A percentile compares a stretch with the other conserved stretches of the same genome.
Evolutionary conservation across 2,797 vertebrate genomes (phyloP).

Genomic region (Clarias platycephalus): DNA sequence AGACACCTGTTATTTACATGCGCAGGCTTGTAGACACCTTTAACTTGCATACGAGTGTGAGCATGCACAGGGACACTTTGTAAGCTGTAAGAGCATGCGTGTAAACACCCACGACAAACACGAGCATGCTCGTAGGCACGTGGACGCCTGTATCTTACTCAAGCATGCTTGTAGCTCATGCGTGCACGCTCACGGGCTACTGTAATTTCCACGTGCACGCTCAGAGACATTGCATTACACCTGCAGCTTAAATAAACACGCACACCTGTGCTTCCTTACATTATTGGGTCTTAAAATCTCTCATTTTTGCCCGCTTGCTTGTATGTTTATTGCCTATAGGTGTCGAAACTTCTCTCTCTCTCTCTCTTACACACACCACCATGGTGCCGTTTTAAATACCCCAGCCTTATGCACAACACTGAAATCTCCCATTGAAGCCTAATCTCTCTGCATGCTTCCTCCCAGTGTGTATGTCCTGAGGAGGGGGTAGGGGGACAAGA

Average conservation of each 20-base stretch:
- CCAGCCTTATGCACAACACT: slow-evolving; percentile 62
- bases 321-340: background rate
- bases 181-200: background rate
- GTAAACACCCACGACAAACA: background rate
- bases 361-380: slow-evolving; percentile 27
- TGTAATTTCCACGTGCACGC: background rate
- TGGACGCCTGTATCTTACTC: too few species aligned
- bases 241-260: background rate
- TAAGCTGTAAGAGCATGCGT: background rate
- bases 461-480: slow-evolving; percentile 40
- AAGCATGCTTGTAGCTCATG: slow-evolving; percentile 4
- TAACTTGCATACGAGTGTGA: background rate
- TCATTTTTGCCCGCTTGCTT: background rate
- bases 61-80: background rate
- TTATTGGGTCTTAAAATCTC: background rate
- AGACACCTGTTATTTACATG: slow-evolving; percentile 48
- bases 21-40: background rate
- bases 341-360: background rate
- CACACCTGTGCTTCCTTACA: background rate
- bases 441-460: slow-evolving; percentile 46
- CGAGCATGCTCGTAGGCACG: background rate
- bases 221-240: background rate
- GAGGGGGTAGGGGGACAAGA: slow-evolving; percentile 43
- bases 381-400: slow-evolving; percentile 43
- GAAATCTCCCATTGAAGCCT: slow-evolving; percentile 55